phyloP scores from a whole-genome alignment of 2,888 invertebrate genomes.

The Eupithecia centaureata region DNA sequence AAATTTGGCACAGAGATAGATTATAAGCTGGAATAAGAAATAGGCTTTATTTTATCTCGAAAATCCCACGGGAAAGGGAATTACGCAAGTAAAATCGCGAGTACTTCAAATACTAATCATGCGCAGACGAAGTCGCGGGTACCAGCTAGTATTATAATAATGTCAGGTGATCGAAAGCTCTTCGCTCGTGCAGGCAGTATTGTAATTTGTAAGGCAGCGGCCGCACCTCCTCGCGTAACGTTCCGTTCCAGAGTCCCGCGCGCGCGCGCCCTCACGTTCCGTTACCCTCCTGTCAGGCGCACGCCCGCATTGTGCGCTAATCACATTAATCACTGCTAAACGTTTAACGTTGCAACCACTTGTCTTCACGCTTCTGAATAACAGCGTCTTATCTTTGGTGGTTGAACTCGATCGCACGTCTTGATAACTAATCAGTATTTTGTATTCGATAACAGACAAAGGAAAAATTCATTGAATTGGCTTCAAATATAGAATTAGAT shows the following conservation, averaged over 20 bases:
- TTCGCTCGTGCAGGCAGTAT: neutral
- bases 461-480: too few relatives aligned
- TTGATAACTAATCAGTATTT: neutral
- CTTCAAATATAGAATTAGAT: too few relatives aligned
- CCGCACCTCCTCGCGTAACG: neutral
- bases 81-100: too few relatives aligned
- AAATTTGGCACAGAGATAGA: too few relatives aligned
- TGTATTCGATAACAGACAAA: neutral
- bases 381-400: neutral
- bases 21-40: too few relatives aligned
- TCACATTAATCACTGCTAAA: conserved; percentile 19
- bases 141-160: too few relatives aligned
- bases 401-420: neutral
- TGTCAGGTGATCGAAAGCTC: too few relatives aligned
- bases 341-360: conserved; percentile 32
- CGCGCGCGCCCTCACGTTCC: neutral
- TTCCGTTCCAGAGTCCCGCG: neutral
- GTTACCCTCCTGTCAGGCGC: neutral
- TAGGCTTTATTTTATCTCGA: too few relatives aligned
- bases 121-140: too few relatives aligned
- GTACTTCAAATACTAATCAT: too few relatives aligned
- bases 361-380: neutral
- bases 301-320: conserved; percentile 10
- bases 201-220: neutral
- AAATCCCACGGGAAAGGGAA: too few relatives aligned